Evolutionary conservation across 1,140 invertebrate species (phyloP), one percentile per base, ranked within the genome.

Genomic region (Pseudomyrmex cubaensis): DNA sequence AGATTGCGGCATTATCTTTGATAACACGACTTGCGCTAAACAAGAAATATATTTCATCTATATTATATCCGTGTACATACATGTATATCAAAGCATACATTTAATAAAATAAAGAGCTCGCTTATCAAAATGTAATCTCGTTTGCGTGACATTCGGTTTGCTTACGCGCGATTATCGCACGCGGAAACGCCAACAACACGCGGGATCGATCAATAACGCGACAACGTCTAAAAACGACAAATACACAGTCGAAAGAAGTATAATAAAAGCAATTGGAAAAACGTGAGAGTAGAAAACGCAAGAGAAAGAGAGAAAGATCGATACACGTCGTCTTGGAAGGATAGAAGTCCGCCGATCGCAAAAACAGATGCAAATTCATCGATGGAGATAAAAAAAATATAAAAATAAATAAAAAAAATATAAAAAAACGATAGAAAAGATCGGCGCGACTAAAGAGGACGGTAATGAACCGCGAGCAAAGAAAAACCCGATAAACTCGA

Each of bases 401-500:
- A 20, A 20, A 20, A 20, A 20, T 20, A 20, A 20, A 20, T 20
- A 56, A 57, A n/a, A 64, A 5, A 50, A n/a, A 54, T n/a, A n/a
- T n/a, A 56, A 52, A n/a, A 63, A 59, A 69, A 35, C 61, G 12
- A 35, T 22, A 59, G 63, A 70, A 61, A 2, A 80, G 25, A 63
- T 57, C 44, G n/a, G 12, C 25, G 13, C 46, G 46, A 77, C 56
- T 66, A 84, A 84, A 67, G 48, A 52, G 61, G 13, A 82, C 10
- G 67, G 54, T 83, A 87, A 87, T 87, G 78, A 87, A 85, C 78
- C 83, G 76, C 76, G 74, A 83, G 82, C 66, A 59, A 25, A 25
- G 73, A 83, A 83, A 85, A 85, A 73, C 50, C 48, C 57, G 84
- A 85, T 87, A 85, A 85, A 75, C 44, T 48, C 35, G 63, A 48